These are phyloP conservation scores for Cherax quadricarinatus DNA, from an alignment of 1,140 invertebrate genomes.

Conservation along the genomic window DNA sequence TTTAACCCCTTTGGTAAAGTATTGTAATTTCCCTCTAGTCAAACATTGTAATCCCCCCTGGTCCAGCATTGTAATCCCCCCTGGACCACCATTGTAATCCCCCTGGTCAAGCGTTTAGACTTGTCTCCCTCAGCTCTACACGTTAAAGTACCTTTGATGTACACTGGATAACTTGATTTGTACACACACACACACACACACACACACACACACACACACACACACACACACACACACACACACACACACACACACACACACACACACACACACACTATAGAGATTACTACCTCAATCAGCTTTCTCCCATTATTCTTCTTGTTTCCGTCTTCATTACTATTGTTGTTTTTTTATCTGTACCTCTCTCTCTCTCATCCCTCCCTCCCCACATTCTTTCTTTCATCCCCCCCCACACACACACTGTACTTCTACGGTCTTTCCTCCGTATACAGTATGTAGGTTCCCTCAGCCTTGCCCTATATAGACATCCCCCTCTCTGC, in stretches of 20 bases:
- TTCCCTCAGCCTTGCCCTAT: slow-evolving; percentile 5
- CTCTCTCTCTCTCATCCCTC: neutral
- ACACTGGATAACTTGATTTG: neutral
- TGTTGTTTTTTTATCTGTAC: too few species aligned
- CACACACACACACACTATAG: neutral
- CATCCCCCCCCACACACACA: neutral
- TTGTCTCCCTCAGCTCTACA: too few species aligned
- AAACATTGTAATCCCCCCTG: too few species aligned
- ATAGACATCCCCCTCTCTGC: slow-evolving; percentile 12
- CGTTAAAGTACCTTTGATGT: too few species aligned
- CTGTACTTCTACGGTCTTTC: slow-evolving; percentile 3
- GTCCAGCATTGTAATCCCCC: neutral
- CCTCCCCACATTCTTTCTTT: slow-evolving; percentile 4
- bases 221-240: neutral
- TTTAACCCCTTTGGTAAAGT: too few species aligned
- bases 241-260: neutral
- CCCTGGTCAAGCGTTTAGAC: too few species aligned
- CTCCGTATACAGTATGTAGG: neutral
- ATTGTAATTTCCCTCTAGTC: neutral
- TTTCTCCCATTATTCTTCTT: too few species aligned
- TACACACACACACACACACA: neutral
- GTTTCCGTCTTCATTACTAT: too few species aligned
- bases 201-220: neutral
- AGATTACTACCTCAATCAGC: too few species aligned
- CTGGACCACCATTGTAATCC: too few species aligned